phyloP scores from a whole-genome alignment of 1,140 invertebrate species.

The Wasmannia auropunctata region DNA sequence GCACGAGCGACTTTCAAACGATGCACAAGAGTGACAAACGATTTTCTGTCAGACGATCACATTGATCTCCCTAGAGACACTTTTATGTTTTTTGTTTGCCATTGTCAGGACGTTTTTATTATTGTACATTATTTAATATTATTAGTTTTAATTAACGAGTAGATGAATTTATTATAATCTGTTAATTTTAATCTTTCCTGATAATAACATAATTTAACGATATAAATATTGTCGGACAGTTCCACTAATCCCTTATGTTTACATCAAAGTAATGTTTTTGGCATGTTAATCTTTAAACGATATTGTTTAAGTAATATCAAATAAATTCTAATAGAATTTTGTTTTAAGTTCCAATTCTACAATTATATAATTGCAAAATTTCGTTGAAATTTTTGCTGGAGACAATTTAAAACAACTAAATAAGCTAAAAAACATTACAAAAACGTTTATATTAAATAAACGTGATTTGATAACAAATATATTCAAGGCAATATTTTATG shows the following conservation, averaged over 20 bases:
- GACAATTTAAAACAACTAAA: not conserved
- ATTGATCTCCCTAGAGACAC: conserved; percentile 45
- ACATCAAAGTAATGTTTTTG: not conserved
- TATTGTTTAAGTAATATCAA: not conserved
- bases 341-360: not conserved
- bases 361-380: not conserved
- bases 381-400: not conserved
- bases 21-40: conserved; percentile 59
- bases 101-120: not conserved
- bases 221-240: not conserved
- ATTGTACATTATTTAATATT: not conserved
- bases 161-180: not conserved
- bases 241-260: not conserved
- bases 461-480: not conserved
- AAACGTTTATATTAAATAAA: not conserved
- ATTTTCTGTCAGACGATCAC: conserved; percentile 67
- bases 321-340: not conserved
- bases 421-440: not conserved
- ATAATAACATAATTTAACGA: not conserved
- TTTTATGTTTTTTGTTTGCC: not conserved
- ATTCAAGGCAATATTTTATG: not conserved
- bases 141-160: not conserved
- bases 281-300: not conserved
- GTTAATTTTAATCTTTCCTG: not conserved
- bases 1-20: conserved; percentile 64